Base-by-base conservation (phyloP, 2,113 vertebrate species). In the Corynorhinus townsendii region DNA sequence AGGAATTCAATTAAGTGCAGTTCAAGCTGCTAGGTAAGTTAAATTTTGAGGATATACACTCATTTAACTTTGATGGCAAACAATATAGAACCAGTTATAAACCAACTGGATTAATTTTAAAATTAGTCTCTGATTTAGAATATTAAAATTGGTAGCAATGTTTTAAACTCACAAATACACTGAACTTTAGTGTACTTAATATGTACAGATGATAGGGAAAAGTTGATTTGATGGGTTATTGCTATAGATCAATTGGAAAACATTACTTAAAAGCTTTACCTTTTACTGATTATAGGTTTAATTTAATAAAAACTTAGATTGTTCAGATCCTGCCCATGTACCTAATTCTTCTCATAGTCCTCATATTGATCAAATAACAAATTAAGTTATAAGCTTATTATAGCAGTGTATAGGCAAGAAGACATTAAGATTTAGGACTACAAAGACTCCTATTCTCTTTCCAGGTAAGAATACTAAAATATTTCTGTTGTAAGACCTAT, bases 11-110 rank as follows among this genome's bases (percentile, higher is more conserved):
- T 98, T 99, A 98, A 99, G 99, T 97, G 99, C 99, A 96, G 99
- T 99, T 82, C 99, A 99, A 97, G 99, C 99, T 97, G 99, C 99
- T 97, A 99, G 99, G 99, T 99, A 98, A 98, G 98, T 97, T 91
- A 89, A 86, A 86, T 81, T 90, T 95, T 38, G 73, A 93, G 35
- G 40, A 76, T 30, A 47, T 77, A 76, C 11, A 76, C 16, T 64
- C 49, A 71, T n/a, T 85, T 92, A 56, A 92, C 33, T 87, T 95
- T 56, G 19, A 92, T 89, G 59, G 45, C 76, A 86, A 38, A 66
- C 38, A 86, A 10, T 91, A 59, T n/a, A 54, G 22, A 95, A 79
- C 16, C 15, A 83, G 47, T 85, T 10, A 47, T 69, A 90, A 19
- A 64, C 49, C 11, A 81, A 47, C 56, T 59, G 56, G 45, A 69